A percentile compares a stretch with the other conserved stretches of the same genome.
Conservation (phyloP, 2,888 invertebrate genomes). For the Patella depressa region DNA sequence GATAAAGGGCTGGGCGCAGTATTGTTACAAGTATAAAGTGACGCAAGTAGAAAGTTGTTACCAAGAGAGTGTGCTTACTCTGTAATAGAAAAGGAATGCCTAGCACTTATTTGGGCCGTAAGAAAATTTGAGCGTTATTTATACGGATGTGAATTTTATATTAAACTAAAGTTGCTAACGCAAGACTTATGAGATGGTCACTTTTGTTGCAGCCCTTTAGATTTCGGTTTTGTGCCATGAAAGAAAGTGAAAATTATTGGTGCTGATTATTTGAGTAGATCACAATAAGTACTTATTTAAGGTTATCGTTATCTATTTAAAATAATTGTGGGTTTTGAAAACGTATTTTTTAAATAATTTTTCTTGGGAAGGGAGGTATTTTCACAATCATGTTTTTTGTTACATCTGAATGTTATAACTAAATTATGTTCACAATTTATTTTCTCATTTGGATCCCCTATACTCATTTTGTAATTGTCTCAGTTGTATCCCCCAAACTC, state of each 20-base stretch:
- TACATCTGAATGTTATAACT: too few species aligned
- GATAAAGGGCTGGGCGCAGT: conserved; percentile 18
- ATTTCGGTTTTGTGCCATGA: neutral
- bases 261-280: neutral
- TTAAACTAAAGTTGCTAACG: conserved; percentile 1
- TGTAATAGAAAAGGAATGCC: neutral
- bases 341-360: neutral
- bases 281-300: neutral
- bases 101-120: neutral
- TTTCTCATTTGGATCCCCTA: too few species aligned
- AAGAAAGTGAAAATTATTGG: neutral
- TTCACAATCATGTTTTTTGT: neutral
- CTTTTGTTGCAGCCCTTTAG: neutral
- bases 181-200: neutral
- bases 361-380: neutral
- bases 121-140: neutral
- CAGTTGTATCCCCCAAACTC: too few species aligned
- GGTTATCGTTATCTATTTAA: neutral
- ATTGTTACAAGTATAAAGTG: conserved; percentile 1
- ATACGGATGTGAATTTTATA: neutral
- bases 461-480: too few species aligned
- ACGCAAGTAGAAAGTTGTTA: conserved; percentile 14
- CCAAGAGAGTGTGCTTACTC: conserved; percentile 1
- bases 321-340: neutral
- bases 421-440: too few species aligned